phyloP scores from a whole-genome alignment of 2,113 vertebrate genomes.

The Odontophorus gujanensis region DNA sequence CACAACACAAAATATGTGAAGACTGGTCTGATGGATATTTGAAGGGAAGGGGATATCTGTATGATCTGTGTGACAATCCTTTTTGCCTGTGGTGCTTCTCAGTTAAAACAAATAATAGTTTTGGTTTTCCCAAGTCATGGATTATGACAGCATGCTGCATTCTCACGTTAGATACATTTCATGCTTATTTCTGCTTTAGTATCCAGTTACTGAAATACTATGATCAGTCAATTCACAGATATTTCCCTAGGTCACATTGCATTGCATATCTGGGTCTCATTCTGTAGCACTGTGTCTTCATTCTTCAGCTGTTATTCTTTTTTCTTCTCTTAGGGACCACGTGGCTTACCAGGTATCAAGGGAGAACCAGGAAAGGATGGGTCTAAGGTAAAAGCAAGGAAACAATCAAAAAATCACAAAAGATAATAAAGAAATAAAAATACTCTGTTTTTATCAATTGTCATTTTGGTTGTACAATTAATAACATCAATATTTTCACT shows the following conservation, averaged over 20 bases:
- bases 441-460: not conserved
- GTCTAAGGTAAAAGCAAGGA: slow-evolving; percentile 80
- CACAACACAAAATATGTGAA: not conserved
- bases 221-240: not conserved
- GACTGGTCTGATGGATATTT: not conserved
- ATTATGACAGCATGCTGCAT: not conserved
- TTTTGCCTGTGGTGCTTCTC: not conserved
- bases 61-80: rapidly evolving
- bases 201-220: not conserved
- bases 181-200: not conserved
- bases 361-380: slow-evolving; percentile 89
- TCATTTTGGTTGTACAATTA: not conserved
- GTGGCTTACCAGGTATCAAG: slow-evolving; percentile 86
- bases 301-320: not conserved
- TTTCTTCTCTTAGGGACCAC: slow-evolving; percentile 81
- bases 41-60: not conserved
- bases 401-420: not conserved
- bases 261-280: not conserved
- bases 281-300: not conserved
- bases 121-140: not conserved
- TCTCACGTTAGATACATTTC: not conserved
- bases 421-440: not conserved
- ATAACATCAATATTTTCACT: not conserved
- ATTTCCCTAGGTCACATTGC: not conserved
- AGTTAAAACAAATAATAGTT: not conserved